A percentile compares a stretch with the other conserved stretches of the same genome.
Conservation (phyloP, 2,797 vertebrate species). For the Phalloptychus januarius region DNA sequence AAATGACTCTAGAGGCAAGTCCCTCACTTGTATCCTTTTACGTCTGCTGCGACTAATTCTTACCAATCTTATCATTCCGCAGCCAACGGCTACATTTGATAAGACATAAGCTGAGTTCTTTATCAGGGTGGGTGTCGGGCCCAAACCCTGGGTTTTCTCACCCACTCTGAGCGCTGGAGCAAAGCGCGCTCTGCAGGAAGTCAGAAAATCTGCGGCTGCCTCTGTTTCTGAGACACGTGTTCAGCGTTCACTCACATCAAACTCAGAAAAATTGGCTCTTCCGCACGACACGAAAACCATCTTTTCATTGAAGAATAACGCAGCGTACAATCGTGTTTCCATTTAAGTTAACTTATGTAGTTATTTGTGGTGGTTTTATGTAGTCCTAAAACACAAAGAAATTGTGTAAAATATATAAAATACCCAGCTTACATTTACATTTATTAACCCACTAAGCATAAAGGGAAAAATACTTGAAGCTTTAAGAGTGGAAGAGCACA, state of each 20-base stretch:
- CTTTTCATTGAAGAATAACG: neutral
- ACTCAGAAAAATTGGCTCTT: neutral
- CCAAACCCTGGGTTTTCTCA: neutral
- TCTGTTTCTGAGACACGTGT: neutral
- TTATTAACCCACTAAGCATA: neutral
- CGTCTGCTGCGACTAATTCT: too few species aligned
- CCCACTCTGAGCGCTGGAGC: neutral
- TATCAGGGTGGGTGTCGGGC: too few species aligned
- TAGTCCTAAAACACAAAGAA: neutral
- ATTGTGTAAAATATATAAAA: neutral
- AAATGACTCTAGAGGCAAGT: too few species aligned
- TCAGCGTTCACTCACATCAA: neutral
- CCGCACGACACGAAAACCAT: neutral
- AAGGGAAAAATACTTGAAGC: neutral
- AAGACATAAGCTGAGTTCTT: neutral
- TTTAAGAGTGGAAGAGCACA: neutral
- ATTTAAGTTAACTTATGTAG: neutral
- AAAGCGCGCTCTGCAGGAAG: neutral
- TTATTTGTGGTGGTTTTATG: neutral
- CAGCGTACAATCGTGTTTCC: neutral
- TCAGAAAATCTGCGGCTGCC: neutral
- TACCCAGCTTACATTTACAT: neutral
- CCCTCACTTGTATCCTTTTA: too few species aligned
- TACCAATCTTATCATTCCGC: too few species aligned
- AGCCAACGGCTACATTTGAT: too few species aligned